Evolutionary conservation across 1,140 invertebrate genomes (phyloP), one percentile per base, ranked within the genome.

Genomic region (Procambarus clarkii): DNA sequence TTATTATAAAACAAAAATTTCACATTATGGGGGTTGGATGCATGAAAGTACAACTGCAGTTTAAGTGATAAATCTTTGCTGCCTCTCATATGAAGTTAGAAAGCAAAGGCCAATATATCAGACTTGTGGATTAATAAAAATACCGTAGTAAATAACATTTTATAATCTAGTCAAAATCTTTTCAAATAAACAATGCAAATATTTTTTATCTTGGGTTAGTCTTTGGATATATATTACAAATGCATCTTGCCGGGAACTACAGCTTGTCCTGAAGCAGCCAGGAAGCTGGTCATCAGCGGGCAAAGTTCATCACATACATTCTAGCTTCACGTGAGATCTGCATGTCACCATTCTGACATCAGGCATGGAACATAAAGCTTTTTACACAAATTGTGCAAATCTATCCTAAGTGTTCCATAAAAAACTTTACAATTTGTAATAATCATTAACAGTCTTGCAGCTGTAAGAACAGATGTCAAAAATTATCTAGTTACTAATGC

Each of bases 341-440:
- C 79, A 81, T 81, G 79, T 81, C 79, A 81, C 46, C 79, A 34
- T 24, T 74, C 69, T 74, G 69, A 74, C 69, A 74, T 74, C 71
- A 77, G 85, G 85, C 85, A 50, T 60, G 74, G 85, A 77, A 58
- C 85, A 86, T 77, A 86, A 86, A 86, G 71, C 85, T 78, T 86
- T 86, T 86, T 86, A 86, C 85, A 86, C 85, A 86, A 86, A 86
- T 60, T 86, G 85, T 86, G 85, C 85, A 86, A 86, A 86, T 86
- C 85, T 86, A 86, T 86, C 71, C 85, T 86, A 86, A 69, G 85
- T 86, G 85, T 86, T 86, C 85, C 85, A 77, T 86, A 86, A 77
- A 86, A 86, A 86, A 86, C 85, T 86, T 86, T 86, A 86, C 85
- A 86, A 78, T 86, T 86, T 86, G 85, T 86, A 58, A 60, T 78